These are phyloP conservation scores for Pionites leucogaster DNA, from an alignment of 2,113 vertebrate species.

Conservation along the genomic window DNA sequence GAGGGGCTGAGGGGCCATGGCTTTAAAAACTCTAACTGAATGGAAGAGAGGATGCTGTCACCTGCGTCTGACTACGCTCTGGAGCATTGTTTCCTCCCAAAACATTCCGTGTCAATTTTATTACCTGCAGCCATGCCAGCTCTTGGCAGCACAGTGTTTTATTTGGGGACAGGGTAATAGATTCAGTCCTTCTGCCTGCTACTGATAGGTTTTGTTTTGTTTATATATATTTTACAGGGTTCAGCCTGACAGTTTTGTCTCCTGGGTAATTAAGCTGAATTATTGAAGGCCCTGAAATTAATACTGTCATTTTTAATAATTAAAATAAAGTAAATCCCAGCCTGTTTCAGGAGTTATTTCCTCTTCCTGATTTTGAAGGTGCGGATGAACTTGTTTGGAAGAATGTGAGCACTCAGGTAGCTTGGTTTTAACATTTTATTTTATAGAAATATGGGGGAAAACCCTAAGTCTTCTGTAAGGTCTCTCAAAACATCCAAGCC, in stretches of 20 bases:
- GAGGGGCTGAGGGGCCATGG: neutral
- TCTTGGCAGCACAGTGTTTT: neutral
- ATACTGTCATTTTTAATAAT: constrained; percentile 28
- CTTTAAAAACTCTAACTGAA: neutral
- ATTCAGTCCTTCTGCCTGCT: neutral
- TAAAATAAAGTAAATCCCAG: constrained; percentile 32
- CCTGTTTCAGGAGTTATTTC: constrained; percentile 43
- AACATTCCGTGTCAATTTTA: neutral
- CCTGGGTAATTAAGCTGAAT: constrained; percentile 48
- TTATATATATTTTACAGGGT: constrained; percentile 1
- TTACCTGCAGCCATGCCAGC: neutral
- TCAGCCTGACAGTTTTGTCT: constrained; percentile 28
- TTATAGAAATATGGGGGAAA: constrained; percentile 23
- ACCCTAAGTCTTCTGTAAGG: neutral
- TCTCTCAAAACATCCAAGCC: neutral
- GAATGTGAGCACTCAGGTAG: neutral
- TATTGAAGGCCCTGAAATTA: constrained; percentile 49
- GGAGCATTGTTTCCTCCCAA: neutral
- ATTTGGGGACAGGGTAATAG: neutral
- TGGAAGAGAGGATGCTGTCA: constrained; percentile 21
- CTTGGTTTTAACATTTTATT: constrained; percentile 24
- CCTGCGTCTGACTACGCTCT: neutral
- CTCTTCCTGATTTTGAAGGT: neutral
- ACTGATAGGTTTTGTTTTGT: neutral
- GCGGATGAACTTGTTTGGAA: constrained; percentile 21